These are phyloP conservation scores for Dynastes grantii DNA, from an alignment of 2,888 invertebrate species.

Conservation along the genomic window DNA sequence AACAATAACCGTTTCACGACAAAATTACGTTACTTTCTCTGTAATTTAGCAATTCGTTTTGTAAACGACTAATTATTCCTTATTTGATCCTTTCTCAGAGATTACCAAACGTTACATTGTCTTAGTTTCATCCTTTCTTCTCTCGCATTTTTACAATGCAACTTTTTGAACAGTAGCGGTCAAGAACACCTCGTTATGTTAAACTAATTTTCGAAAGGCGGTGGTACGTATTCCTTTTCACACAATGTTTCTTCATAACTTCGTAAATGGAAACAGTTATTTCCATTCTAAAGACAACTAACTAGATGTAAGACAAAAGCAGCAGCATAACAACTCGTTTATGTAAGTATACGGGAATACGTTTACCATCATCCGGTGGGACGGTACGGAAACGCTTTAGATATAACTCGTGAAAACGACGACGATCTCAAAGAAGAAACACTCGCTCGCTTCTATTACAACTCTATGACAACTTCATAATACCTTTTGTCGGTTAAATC, in stretches of 20 bases:
- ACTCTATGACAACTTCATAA: slow-evolving; percentile 21
- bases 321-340: slow-evolving; percentile 10
- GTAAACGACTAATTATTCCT: too few relatives aligned
- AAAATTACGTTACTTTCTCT: too few relatives aligned
- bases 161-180: not conserved
- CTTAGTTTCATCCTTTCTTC: not conserved
- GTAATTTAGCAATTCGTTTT: too few relatives aligned
- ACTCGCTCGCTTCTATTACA: slow-evolving; percentile 3
- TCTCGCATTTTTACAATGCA: not conserved
- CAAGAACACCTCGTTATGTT: not conserved
- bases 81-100: not conserved
- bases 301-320: not conserved
- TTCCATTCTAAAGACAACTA: not conserved
- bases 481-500: slow-evolving; percentile 33
- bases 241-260: slow-evolving; percentile 15
- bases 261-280: not conserved
- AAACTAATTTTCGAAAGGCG: slow-evolving; percentile 20
- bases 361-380: slow-evolving; percentile 3
- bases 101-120: slow-evolving; percentile 9
- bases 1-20: too few relatives aligned
- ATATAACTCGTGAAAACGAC: not conserved
- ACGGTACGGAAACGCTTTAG: not conserved
- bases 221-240: not conserved
- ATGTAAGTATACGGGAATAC: slow-evolving; percentile 10
- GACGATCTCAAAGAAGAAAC: not conserved